Base-by-base conservation (phyloP, 2,113 vertebrate genomes). In the Coptodon rendalli region DNA sequence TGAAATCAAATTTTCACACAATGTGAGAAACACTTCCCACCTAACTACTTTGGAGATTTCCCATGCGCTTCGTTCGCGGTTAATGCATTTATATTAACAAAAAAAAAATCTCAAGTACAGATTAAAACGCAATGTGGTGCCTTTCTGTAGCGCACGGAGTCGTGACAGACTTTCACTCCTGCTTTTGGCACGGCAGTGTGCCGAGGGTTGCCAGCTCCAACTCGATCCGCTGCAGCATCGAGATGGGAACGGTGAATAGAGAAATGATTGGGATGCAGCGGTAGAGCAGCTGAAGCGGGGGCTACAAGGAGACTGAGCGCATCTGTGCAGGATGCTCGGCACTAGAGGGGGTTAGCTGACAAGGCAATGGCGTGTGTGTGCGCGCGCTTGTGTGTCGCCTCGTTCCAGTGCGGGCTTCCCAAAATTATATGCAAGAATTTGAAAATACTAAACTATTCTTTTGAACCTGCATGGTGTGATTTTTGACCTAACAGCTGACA, bases 301-400 rank as follows among this genome's bases (percentile, higher is more conserved):
- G 86, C 88, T 87, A 54, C 79, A 24, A 40, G 45, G 89, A 91
- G 92, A 93, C 92, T 87, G 92, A n/a, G 92, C 87, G 89, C 94
- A 87, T 95, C 91, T 96, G 95, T 96, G 91, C 95, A 84, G 89
- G 91, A 73, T 54, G 76, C 87, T 96, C 87, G 90, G 97, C 97
- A 96, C 98, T 98, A 98, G 98, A 97, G 97, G 98, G 97, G 94
- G 97, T 94, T 97, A 95, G 97, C 92, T 71, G 96, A 97, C 97
- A 96, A 97, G 95, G 94, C 91, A 96, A 96, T 87, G 91, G 86
- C 81, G 68, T 34, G 84, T 50, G 85, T 84, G 87, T 56, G 59
- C n/a, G 88, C 84, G 84, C 81, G 83, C 81, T 82, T 84, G 71
- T 71, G 82, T 76, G 78, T 71, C 79, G 81, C 53, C 48, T 85